phyloP scores from a whole-genome alignment of 1,140 invertebrate genomes.

The Dinoponera quadriceps region DNA sequence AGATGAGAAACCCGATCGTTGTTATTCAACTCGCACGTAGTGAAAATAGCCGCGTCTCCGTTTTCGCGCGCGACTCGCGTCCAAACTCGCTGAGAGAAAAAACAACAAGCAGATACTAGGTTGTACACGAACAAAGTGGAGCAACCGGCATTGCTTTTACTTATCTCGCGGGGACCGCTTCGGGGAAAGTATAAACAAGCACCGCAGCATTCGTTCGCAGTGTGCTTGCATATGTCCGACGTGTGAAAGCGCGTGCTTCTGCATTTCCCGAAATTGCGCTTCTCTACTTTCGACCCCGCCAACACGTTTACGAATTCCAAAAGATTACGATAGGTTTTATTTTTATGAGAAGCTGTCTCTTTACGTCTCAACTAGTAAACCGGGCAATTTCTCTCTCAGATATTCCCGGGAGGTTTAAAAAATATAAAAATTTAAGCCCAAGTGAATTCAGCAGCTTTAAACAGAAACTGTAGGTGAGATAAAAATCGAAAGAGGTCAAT shows the following conservation, averaged over 20 bases:
- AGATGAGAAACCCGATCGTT: constrained; percentile 6
- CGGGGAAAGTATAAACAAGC: constrained; percentile 5
- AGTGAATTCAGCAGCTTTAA: no score
- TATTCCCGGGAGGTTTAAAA: no score
- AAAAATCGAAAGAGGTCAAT: no score
- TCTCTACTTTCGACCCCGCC: no score
- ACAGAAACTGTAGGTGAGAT: no score
- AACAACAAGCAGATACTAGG: not conserved
- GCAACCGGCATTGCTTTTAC: constrained; percentile 15
- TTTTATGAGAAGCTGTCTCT: no score
- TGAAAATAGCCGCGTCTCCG: constrained; percentile 15
- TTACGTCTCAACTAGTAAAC: no score
- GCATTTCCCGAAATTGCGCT: not conserved
- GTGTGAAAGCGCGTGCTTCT: not conserved
- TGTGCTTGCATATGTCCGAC: not conserved
- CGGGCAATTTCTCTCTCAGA: no score
- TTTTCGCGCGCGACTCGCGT: constrained; percentile 3
- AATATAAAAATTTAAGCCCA: no score
- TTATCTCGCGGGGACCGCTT: not conserved
- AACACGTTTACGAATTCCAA: no score
- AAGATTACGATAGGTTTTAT: no score
- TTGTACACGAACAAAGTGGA: not conserved
- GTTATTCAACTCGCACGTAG: constrained; percentile 17
- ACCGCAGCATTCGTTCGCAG: constrained; percentile 1
- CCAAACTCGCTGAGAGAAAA: not conserved